These are phyloP conservation scores for Strigamia crassipes DNA, from an alignment of 2,888 invertebrate genomes.

Conservation along the genomic window DNA sequence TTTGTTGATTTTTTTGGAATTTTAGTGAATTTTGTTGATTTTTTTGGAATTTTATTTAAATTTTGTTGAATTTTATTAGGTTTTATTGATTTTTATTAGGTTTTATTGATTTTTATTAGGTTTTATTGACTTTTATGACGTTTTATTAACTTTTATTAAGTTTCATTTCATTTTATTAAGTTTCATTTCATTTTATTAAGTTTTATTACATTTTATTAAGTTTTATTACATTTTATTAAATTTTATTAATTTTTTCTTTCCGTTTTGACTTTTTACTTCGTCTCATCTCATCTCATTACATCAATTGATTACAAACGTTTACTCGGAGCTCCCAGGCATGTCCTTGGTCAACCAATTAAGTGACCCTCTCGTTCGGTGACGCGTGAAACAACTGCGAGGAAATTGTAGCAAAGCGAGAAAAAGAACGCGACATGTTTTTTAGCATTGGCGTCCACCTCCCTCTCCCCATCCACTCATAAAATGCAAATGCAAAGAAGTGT, in stretches of 20 bases:
- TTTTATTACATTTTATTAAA: too few species aligned
- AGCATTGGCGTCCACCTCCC: not conserved
- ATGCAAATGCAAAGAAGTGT: conserved; percentile 10
- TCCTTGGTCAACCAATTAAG: conserved; percentile 3
- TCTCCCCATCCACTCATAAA: not conserved
- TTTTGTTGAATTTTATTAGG: too few species aligned
- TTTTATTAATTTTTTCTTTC: not conserved
- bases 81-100: too few species aligned
- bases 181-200: too few species aligned
- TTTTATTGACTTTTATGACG: too few species aligned
- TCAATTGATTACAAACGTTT: conserved; percentile 6
- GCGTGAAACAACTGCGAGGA: conserved; percentile 3
- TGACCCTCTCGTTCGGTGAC: not conserved
- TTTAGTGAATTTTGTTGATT: too few species aligned
- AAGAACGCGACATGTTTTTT: conserved; percentile 30
- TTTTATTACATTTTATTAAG: too few species aligned
- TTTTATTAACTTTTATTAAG: too few species aligned
- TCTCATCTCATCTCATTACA: not conserved
- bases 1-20: too few species aligned
- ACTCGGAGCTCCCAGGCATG: not conserved
- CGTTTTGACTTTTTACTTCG: not conserved
- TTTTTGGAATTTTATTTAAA: too few species aligned
- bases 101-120: too few species aligned
- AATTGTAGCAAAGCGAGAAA: conserved; percentile 21
- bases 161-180: too few species aligned